A percentile compares a stretch with the other conserved stretches of the same genome.
Evolutionary conservation across 2,797 vertebrate species (phyloP).

Genomic region (Leptodactylus fallax): DNA sequence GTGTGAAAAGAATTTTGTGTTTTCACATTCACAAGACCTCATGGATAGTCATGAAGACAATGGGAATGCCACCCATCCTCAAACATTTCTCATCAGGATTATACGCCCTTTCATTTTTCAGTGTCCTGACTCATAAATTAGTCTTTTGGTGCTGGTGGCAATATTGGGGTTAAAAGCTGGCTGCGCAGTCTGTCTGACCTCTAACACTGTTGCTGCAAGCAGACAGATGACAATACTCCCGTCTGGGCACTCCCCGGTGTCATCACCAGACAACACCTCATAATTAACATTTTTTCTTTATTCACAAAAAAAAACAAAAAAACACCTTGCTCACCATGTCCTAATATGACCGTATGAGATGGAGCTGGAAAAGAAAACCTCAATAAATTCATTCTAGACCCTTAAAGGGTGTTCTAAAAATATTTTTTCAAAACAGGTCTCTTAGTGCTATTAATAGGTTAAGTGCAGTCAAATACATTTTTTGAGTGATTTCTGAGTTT

Average conservation of each 20-base stretch:
- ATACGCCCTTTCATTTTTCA: neutral
- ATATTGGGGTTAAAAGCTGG: neutral
- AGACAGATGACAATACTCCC: slow-evolving; percentile 17
- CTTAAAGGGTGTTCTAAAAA: too few species aligned
- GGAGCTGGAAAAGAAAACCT: neutral
- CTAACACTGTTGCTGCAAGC: neutral
- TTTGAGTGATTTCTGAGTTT: too few species aligned
- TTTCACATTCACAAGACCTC: neutral
- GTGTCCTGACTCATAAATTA: neutral
- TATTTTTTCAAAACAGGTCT: too few species aligned
- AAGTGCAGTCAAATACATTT: too few species aligned
- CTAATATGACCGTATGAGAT: neutral
- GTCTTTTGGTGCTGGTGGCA: neutral
- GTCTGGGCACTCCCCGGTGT: neutral
- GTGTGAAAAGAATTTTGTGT: neutral
- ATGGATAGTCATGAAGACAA: neutral
- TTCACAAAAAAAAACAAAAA: neutral
- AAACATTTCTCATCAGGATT: neutral
- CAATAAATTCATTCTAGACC: neutral
- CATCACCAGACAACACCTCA: slow-evolving; percentile 27
- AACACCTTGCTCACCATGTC: neutral
- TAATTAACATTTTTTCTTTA: slow-evolving; percentile 38
- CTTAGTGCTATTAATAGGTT: too few species aligned
- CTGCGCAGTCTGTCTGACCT: slow-evolving; percentile 19
- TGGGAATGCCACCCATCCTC: neutral